Evolutionary conservation across 2,888 invertebrate genomes (phyloP).

Genomic region (Tethea ocularis): DNA sequence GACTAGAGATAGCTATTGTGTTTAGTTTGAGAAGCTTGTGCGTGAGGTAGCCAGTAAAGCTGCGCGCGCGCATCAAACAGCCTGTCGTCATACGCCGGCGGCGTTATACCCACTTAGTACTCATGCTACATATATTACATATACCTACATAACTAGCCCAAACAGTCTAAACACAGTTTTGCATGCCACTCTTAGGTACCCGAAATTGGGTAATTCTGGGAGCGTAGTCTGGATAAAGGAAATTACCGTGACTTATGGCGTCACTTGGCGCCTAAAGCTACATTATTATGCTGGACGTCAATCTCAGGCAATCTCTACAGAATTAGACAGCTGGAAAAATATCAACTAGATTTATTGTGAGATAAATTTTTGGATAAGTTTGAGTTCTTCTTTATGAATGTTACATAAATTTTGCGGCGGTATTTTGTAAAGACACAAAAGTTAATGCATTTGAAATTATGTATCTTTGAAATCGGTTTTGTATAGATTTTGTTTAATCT

Average conservation of each 20-base stretch:
- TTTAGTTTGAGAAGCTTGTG: slow-evolving; percentile 8
- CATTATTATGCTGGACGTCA: neutral
- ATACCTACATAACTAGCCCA: neutral
- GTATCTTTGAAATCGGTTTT: too few relatives aligned
- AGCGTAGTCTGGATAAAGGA: slow-evolving; percentile 5
- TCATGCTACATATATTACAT: neutral
- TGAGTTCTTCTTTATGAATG: neutral
- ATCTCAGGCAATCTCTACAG: neutral
- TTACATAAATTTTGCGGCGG: neutral
- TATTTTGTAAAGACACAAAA: neutral
- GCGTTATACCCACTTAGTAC: neutral
- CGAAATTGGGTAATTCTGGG: slow-evolving; percentile 2
- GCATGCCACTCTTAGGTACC: neutral
- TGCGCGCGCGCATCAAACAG: slow-evolving; percentile 7
- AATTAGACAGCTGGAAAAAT: slow-evolving; percentile 1
- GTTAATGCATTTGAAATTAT: neutral
- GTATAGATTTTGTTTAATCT: too few relatives aligned
- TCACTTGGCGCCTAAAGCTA: neutral
- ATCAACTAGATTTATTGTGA: neutral
- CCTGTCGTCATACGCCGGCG: neutral
- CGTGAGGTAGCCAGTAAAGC: slow-evolving; percentile 11
- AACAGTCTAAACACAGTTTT: neutral
- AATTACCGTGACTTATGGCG: neutral
- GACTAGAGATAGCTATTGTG: too few relatives aligned
- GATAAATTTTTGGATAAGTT: neutral